Base-by-base conservation (phyloP, 2,797 vertebrate genomes). In the Nannoperca obscura region DNA sequence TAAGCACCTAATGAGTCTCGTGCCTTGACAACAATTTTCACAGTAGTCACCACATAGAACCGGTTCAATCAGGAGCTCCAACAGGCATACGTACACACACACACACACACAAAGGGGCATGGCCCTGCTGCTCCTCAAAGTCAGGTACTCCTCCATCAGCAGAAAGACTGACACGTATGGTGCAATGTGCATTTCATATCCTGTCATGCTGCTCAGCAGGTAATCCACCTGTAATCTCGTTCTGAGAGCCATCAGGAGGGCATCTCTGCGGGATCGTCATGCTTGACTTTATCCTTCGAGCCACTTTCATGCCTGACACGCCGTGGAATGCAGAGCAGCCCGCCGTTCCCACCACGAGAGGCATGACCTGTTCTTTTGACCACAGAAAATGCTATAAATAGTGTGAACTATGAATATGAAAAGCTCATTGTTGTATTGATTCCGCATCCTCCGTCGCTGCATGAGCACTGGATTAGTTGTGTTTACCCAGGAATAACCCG, bases 1-100 rank as follows among this genome's bases (percentile, higher is more conserved):
- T 64, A 32, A 84, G 58, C 83, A 76, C 62, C 77, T 87, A 83
- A 89, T 84, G 82, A 86, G 81, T 74, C 76, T 84, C 24, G 80
- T 74, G 57, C 52, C 38, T 17, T n/a, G 2, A 76, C 70, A 83
- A 80, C 82, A 84, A 81, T 63, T 9, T 11, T 38, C 6, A 38
- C 64, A 83, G 86, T 70, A 73, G 68, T 83, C 77, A 66, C 47
- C 59, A 46, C 12, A 5, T 13, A 65, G 52, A 65, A 40, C 40
- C 3, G 59, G 36, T 83, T 77, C 14, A 82, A 87, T 83, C 79
- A 82, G 76, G 19, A 20, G 32, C 50, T 4, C 49, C 9, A 14
- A 22, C 32, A 46, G 19, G 42, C 78, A 62, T 47, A 15, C 68
- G 40, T 46, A 14, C 3, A 57, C 3, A 66, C 49, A 59, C 15